Conservation (phyloP, 2,888 invertebrate genomes). For the Tiliacea aurago region DNA sequence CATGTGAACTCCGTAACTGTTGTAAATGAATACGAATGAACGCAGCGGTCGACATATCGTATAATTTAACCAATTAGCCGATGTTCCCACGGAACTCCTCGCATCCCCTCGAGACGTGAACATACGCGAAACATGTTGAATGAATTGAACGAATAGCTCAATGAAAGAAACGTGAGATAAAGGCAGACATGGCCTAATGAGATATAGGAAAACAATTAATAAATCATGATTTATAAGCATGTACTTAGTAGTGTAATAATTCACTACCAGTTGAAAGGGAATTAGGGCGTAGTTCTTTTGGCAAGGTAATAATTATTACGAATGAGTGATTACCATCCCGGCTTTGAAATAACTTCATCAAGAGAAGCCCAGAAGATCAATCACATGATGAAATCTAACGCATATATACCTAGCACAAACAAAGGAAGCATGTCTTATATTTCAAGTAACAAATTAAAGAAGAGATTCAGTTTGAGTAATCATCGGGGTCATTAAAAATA, state of each 20-base stretch:
- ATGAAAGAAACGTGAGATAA: slow-evolving; percentile 37
- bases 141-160: slow-evolving; percentile 54
- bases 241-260: slow-evolving; percentile 18
- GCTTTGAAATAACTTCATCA: slow-evolving; percentile 29
- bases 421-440: slow-evolving; percentile 27
- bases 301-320: slow-evolving; percentile 29
- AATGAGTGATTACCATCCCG: slow-evolving; percentile 38
- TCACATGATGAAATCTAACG: slow-evolving; percentile 27
- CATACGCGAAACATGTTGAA: slow-evolving; percentile 67
- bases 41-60: slow-evolving; percentile 73
- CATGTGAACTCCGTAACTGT: slow-evolving; percentile 77
- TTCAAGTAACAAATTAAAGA: slow-evolving; percentile 58
- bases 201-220: slow-evolving; percentile 1
- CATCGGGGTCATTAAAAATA: slow-evolving; percentile 84
- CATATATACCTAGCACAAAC: background rate
- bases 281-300: slow-evolving; percentile 20
- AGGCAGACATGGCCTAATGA: slow-evolving; percentile 27
- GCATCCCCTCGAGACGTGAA: slow-evolving; percentile 80
- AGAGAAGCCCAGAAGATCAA: slow-evolving; percentile 4
- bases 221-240: slow-evolving; percentile 20
- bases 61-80: slow-evolving; percentile 86
- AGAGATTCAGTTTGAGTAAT: slow-evolving; percentile 73
- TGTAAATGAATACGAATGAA: slow-evolving; percentile 82
- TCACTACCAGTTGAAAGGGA: slow-evolving; percentile 29
- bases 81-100: slow-evolving; percentile 83